Evolutionary conservation across 92 coral and sea anemone genomes (phyloP).

Genomic region (Zoanthus gigantus): DNA sequence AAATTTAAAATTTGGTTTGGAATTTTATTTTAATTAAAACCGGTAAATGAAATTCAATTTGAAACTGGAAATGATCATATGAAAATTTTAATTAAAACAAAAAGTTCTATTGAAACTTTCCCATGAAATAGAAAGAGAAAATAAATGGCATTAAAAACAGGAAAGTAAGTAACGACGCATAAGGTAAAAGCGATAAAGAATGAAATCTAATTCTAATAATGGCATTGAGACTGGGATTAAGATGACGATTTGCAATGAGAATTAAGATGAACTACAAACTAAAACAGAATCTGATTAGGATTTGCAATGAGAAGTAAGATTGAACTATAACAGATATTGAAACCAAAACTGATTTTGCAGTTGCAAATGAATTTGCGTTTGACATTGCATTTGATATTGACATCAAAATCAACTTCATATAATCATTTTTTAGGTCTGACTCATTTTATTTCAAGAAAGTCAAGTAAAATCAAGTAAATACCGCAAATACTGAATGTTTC

Average conservation of each 20-base stretch:
- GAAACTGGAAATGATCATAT: too few species aligned
- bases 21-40: too few species aligned
- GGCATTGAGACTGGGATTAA: not conserved
- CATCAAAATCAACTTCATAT: slow-evolving; percentile 1
- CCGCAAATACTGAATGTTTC: not conserved
- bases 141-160: not conserved
- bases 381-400: not conserved
- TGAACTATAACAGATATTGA: not conserved
- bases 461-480: slow-evolving; percentile 2
- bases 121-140: not conserved
- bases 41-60: too few species aligned
- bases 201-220: not conserved
- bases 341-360: slow-evolving; percentile 25
- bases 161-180: not conserved
- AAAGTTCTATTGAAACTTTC: too few species aligned
- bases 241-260: slow-evolving; percentile 15
- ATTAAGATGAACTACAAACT: not conserved
- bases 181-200: not conserved
- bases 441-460: slow-evolving; percentile 10
- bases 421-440: slow-evolving; percentile 14
- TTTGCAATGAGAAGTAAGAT: not conserved
- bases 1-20: too few species aligned
- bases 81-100: not conserved
- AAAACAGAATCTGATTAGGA: too few species aligned
- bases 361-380: slow-evolving; percentile 6